Evolutionary conservation across 37 sponge, comb jelly and placozoan genomes (phyloP).

Genomic region (Halisarca cf. caerulea): DNA sequence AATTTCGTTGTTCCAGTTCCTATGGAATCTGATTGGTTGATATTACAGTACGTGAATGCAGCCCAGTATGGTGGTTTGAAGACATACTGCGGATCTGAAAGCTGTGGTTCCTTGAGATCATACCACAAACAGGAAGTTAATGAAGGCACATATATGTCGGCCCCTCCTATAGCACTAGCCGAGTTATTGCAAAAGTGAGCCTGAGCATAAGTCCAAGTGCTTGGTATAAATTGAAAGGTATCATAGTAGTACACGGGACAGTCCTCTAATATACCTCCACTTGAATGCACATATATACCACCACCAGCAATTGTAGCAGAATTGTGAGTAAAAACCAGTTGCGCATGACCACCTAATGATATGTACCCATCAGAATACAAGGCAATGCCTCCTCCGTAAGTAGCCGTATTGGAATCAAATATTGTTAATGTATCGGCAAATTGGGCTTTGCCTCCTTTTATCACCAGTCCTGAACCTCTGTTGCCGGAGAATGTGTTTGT

Average conservation of each 20-base stretch:
- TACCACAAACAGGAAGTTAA: not conserved
- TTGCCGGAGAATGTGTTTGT: not conserved
- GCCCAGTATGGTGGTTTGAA: too few relatives aligned
- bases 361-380: not conserved
- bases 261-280: not conserved
- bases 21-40: too few relatives aligned
- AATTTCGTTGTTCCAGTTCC: too few relatives aligned
- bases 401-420: not conserved
- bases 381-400: slow-evolving; percentile 5
- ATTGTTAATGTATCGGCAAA: not conserved
- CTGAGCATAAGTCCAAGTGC: too few relatives aligned
- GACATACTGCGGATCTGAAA: too few relatives aligned
- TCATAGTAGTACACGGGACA: too few relatives aligned
- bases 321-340: not conserved
- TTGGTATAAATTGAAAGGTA: too few relatives aligned
- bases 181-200: not conserved
- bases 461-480: not conserved
- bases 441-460: not conserved
- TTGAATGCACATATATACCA: not conserved
- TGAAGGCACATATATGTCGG: not conserved
- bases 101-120: not conserved
- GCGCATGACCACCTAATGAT: not conserved
- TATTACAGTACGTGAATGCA: too few relatives aligned
- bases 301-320: not conserved
- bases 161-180: not conserved